A percentile compares a stretch with the other conserved stretches of the same genome.
Conservation (phyloP, 2,888 invertebrate genomes). For the Osedax frankpressi region DNA sequence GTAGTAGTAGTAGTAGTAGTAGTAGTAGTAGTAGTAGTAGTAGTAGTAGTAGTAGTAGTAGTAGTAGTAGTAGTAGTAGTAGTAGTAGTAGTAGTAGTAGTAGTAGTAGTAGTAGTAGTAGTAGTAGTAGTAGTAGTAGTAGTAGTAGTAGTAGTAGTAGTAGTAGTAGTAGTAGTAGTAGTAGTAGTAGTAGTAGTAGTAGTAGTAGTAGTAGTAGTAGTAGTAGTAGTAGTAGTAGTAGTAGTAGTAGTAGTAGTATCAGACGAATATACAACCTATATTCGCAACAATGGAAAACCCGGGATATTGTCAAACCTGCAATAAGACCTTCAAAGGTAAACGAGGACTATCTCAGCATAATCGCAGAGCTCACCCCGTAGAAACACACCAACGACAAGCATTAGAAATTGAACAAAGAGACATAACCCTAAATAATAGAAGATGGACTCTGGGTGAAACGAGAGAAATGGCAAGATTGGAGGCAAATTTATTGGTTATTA, state of each 20-base stretch:
- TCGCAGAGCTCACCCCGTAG: no score
- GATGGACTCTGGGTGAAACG: no score
- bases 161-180: constrained; percentile 26
- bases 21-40: constrained; percentile 27
- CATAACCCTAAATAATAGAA: no score
- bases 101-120: constrained; percentile 24
- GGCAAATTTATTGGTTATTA: no score
- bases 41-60: constrained; percentile 25
- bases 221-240: constrained; percentile 24
- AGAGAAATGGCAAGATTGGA: no score
- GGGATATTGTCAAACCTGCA: no score
- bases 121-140: constrained; percentile 18
- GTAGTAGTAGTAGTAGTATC: constrained; percentile 23
- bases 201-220: constrained; percentile 26
- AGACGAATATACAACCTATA: no score
- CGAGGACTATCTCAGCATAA: no score
- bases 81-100: constrained; percentile 27
- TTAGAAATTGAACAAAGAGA: no score
- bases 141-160: constrained; percentile 20
- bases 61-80: constrained; percentile 27
- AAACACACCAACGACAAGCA: no score
- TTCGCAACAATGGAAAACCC: no score
- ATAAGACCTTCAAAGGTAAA: no score
- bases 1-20: constrained; percentile 27
- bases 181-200: constrained; percentile 26